These are phyloP conservation scores for Gila orcuttii DNA, from an alignment of 2,113 vertebrate species.

Conservation along the genomic window DNA sequence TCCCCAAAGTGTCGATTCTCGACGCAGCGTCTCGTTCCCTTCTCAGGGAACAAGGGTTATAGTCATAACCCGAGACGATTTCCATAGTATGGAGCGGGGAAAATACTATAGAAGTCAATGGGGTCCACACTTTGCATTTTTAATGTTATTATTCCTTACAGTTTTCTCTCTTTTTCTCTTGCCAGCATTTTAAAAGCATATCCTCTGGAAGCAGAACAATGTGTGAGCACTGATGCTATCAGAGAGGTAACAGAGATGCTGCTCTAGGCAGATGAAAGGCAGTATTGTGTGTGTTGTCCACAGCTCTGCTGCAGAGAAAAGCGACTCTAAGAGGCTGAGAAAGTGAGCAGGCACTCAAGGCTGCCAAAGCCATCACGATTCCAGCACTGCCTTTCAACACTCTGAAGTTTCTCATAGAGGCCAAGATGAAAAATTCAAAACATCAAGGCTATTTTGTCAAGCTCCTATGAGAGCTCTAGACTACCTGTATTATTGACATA, in stretches of 20 bases:
- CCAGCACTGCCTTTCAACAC: conserved; percentile 37
- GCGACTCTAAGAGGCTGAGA: conserved; percentile 29
- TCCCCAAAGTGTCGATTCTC: no score
- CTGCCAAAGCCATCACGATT: conserved; percentile 36
- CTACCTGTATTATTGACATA: not conserved
- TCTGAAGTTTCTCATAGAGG: conserved; percentile 19
- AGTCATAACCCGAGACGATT: no score
- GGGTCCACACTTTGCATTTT: no score
- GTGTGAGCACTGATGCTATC: conserved; percentile 54
- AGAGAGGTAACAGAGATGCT: conserved; percentile 29
- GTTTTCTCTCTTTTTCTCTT: not conserved
- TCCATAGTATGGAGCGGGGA: no score
- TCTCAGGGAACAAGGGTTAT: no score
- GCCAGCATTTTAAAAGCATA: conserved; percentile 58
- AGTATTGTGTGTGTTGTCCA: conserved; percentile 43
- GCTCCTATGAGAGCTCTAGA: not conserved
- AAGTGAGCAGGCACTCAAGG: conserved; percentile 46
- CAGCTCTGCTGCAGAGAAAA: conserved; percentile 19
- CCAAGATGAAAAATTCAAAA: not conserved
- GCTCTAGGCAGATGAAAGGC: conserved; percentile 46
- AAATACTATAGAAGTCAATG: no score
- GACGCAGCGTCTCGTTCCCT: no score
- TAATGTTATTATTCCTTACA: no score
- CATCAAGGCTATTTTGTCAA: conserved; percentile 5
- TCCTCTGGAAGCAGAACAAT: conserved; percentile 43